A percentile compares a stretch with the other conserved stretches of the same genome.
Evolutionary conservation across 2,113 vertebrate genomes (phyloP).

Genomic region (Halichoerus grypus): DNA sequence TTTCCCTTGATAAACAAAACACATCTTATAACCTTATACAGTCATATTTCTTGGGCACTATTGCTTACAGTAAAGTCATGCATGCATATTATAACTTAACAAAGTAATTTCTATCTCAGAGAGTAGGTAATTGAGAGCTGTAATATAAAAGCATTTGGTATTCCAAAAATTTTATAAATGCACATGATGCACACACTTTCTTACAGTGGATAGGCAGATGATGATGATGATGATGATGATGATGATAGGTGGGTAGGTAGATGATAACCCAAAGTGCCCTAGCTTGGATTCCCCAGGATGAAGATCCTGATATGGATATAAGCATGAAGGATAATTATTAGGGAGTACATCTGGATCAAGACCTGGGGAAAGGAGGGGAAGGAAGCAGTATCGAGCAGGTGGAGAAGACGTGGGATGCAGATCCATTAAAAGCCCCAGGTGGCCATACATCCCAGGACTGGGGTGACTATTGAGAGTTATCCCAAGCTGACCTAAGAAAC

Average conservation of each 20-base stretch:
- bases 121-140: not conserved
- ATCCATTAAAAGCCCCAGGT: fast-evolving
- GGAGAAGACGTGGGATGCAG: not conserved
- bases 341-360: not conserved
- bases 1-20: constrained; percentile 47
- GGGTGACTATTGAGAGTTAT: not conserved
- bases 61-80: not conserved
- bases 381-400: not conserved
- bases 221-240: not conserved
- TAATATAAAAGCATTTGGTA: not conserved
- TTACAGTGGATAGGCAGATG: not conserved
- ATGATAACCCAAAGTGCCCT: not conserved
- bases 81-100: not conserved
- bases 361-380: not conserved
- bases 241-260: not conserved
- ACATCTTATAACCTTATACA: not conserved
- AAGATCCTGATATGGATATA: not conserved
- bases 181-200: not conserved
- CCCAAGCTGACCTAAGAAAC: not conserved
- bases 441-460: not conserved
- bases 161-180: not conserved
- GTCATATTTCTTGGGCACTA: not conserved
- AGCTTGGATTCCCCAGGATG: not conserved
- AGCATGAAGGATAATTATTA: not conserved
- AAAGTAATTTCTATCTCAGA: constrained; percentile 38